These are phyloP conservation scores for Megaceryle alcyon DNA, from an alignment of 2,797 vertebrate species.

Conservation along the genomic window DNA sequence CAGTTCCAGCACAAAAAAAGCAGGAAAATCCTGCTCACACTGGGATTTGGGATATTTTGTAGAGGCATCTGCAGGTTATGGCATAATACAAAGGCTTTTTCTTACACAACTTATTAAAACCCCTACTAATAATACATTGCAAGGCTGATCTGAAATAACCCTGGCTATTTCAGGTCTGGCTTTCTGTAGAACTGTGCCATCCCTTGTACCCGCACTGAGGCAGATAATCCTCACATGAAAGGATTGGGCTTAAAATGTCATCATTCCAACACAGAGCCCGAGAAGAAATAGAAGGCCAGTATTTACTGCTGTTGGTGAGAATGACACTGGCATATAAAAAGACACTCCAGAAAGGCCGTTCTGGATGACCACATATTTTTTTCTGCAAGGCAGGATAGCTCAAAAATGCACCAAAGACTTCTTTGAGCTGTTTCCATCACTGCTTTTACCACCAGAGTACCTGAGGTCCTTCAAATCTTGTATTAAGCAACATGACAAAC, in stretches of 20 bases:
- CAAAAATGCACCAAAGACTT: neutral
- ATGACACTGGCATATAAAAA: rapidly evolving
- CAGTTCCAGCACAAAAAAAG: neutral
- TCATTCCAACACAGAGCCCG: neutral
- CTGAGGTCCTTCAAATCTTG: neutral
- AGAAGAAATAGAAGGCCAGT: neutral
- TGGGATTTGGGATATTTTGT: neutral
- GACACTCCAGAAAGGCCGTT: neutral
- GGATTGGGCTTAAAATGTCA: conserved; percentile 23
- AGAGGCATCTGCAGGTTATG: neutral
- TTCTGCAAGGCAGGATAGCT: neutral
- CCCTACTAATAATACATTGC: neutral
- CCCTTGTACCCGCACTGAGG: neutral
- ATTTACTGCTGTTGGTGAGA: neutral
- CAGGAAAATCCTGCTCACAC: neutral
- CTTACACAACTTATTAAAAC: conserved; percentile 48
- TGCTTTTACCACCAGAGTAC: neutral
- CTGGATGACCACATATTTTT: neutral
- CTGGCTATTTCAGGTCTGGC: conserved; percentile 37
- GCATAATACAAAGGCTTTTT: conserved; percentile 32
- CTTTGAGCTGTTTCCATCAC: neutral
- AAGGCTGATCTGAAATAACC: conserved; percentile 35
- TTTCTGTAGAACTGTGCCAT: conserved; percentile 18
- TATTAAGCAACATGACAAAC: conserved; percentile 6
- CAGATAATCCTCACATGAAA: conserved; percentile 42